Percentiles rank a stretch among this genome's conserved stretches.
These are phyloP conservation scores for Tetramorium alpestre DNA, from an alignment of 1,140 invertebrate species.

Conservation along the genomic window DNA sequence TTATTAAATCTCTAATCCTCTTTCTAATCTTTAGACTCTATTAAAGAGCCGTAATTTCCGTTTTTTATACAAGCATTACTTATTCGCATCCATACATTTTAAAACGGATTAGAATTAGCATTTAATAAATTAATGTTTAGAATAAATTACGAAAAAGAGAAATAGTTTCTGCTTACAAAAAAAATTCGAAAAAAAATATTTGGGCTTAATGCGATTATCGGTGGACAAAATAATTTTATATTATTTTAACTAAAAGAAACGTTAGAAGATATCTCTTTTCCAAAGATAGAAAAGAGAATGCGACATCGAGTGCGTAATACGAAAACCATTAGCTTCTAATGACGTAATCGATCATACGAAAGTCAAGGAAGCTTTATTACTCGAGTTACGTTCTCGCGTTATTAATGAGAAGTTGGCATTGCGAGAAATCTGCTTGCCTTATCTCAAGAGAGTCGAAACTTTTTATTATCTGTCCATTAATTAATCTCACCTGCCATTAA, in stretches of 20 bases:
- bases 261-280: neutral
- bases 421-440: neutral
- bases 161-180: neutral
- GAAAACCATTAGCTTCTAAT: conserved; percentile 8
- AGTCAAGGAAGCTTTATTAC: neutral
- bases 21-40: neutral
- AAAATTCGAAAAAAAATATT: neutral
- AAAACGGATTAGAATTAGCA: neutral
- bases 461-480: neutral
- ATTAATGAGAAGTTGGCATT: conserved; percentile 10
- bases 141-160: neutral
- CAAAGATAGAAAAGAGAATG: neutral
- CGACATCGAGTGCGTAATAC: neutral
- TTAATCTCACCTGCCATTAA: neutral
- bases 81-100: neutral
- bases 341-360: neutral
- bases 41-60: neutral
- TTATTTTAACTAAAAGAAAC: neutral
- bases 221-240: neutral
- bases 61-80: neutral
- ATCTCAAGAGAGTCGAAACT: neutral
- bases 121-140: conserved; percentile 4
- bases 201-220: neutral
- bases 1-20: neutral
- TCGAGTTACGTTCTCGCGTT: neutral